Evolutionary conservation across 2,888 invertebrate genomes (phyloP), one percentile per base, ranked within the genome.

Genomic region (Lucinisca nassula): DNA sequence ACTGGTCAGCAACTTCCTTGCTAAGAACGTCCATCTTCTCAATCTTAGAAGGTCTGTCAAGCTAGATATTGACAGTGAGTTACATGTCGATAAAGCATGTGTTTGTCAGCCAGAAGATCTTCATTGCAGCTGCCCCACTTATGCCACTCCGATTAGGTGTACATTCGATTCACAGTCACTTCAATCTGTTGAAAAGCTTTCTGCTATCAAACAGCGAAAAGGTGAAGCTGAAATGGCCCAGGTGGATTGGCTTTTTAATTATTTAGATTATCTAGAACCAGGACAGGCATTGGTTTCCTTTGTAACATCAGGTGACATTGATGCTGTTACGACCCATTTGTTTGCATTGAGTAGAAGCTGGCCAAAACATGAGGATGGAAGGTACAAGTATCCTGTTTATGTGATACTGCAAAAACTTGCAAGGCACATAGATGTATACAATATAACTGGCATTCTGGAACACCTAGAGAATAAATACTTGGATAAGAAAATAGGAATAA

Each of bases 221-320:
- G 79, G 84, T n/a, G 84, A 84, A 51, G 80, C 84, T 3, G 84
- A 84, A 30, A 84, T 84, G 79, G 73, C 79, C 24, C 74, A 79
- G 40, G 74, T n/a, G 32, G 83, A 84, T 45, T 84, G 83, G 84
- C 27, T 84, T 8, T 38, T 79, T 10, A 6, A 77, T 37, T 27
- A 37, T 10, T 24, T 76, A n/a, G 73, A n/a, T 51, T 21, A 67
- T 1, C 0, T 79, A 12, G n/a, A 72, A 32, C 24, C 6, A n/a
- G 75, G 75, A n/a, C 51, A 84, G 21, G 21, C 37, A 1, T 51
- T 70, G 12, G 76, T 51, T 1, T 67, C 76, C 30, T 27, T 51
- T 70, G 80, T 79, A 0, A 75, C 84, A 6, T 84, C 79, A 32
- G 84, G 51, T 14, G 84, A 80, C 70, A 84, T 84, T 49, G 76